Evolutionary conservation across 2,888 invertebrate genomes (phyloP).

Genomic region (Calameuta idolon): DNA sequence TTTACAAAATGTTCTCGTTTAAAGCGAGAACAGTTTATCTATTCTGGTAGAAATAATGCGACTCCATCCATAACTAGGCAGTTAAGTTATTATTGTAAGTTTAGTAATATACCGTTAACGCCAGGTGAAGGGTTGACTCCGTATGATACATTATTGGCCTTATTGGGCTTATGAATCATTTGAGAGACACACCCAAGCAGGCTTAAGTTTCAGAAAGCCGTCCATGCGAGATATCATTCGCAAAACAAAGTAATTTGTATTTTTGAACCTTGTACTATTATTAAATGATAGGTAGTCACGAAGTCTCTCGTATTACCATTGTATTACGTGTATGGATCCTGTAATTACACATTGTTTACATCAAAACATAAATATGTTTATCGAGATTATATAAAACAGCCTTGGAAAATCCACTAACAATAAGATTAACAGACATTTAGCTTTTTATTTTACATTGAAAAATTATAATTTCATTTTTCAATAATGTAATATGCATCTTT

Average conservation of each 20-base stretch:
- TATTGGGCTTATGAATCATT: no score
- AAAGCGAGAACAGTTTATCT: neutral
- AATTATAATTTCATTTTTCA: slow-evolving; percentile 22
- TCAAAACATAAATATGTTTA: neutral
- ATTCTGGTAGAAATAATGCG: neutral
- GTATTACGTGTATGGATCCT: neutral
- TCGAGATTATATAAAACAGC: no score
- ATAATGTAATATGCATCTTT: neutral
- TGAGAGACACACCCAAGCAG: no score
- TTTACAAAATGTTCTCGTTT: no score
- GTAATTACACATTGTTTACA: neutral
- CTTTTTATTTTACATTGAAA: neutral
- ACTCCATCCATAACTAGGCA: neutral
- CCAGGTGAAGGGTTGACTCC: neutral
- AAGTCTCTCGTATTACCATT: neutral
- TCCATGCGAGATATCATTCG: slow-evolving; percentile 38
- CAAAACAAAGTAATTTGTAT: slow-evolving; percentile 6
- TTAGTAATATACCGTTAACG: neutral
- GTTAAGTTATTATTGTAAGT: neutral
- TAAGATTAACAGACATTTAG: no score
- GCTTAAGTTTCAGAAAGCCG: slow-evolving; percentile 35
- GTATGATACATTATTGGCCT: neutral
- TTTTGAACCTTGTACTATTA: neutral
- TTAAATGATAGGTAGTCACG: neutral
- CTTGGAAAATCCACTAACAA: no score